phyloP scores from a whole-genome alignment of 2,888 invertebrate species.

The Eupithecia exiguata region DNA sequence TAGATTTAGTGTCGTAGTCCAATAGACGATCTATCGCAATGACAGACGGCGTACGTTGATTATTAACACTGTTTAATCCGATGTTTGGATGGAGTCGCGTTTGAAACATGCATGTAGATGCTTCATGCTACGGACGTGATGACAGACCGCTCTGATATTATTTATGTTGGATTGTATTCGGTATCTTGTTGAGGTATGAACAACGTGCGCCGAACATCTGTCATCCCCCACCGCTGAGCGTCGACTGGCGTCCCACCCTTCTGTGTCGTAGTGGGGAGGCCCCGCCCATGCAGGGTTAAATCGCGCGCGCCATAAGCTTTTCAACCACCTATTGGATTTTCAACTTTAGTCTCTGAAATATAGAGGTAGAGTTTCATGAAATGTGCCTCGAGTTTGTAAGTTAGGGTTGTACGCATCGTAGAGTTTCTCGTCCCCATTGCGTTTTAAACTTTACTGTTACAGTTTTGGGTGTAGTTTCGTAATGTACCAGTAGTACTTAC shows the following conservation, averaged over 20 bases:
- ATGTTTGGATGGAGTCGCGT: slow-evolving; percentile 56
- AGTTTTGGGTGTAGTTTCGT: background rate
- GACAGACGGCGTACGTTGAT: slow-evolving; percentile 47
- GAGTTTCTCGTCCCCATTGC: background rate
- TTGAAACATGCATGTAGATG: slow-evolving; percentile 34
- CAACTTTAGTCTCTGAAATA: slow-evolving; percentile 31
- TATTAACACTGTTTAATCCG: slow-evolving; percentile 55
- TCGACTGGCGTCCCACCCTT: slow-evolving; percentile 68
- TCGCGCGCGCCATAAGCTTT: slow-evolving; percentile 37
- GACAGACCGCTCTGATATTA: slow-evolving; percentile 57
- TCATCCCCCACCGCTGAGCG: slow-evolving; percentile 74
- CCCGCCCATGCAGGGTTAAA: slow-evolving; percentile 57
- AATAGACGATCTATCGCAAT: slow-evolving; percentile 43
- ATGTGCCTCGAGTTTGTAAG: slow-evolving; percentile 28
- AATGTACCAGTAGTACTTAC: too few relatives aligned
- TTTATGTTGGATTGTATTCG: slow-evolving; percentile 76
- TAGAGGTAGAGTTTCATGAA: slow-evolving; percentile 31
- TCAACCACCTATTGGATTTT: slow-evolving; percentile 41
- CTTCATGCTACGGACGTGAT: slow-evolving; percentile 47
- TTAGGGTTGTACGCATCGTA: slow-evolving; percentile 63
- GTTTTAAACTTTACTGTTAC: slow-evolving; percentile 6
- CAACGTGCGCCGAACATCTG: slow-evolving; percentile 72
- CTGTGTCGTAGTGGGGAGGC: slow-evolving; percentile 49
- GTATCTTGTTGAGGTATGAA: slow-evolving; percentile 76
- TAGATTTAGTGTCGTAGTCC: slow-evolving; percentile 39